These are phyloP conservation scores for Gymnosoma rotundatum DNA, from an alignment of 2,888 invertebrate genomes.

Conservation along the genomic window DNA sequence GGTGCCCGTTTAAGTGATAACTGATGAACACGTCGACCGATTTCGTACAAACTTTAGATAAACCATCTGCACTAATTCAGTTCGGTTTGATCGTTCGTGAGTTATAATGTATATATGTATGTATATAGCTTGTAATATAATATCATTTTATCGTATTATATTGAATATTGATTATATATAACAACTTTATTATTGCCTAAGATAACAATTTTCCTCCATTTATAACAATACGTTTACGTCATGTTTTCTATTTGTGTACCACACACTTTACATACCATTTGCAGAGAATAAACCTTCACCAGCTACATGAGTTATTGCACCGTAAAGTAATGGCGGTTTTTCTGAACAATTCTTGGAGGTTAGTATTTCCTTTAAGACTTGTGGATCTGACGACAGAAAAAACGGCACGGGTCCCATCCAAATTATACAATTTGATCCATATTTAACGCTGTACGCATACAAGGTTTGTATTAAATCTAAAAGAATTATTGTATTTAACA, in stretches of 20 bases:
- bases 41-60: too few relatives aligned
- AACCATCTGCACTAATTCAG: too few relatives aligned
- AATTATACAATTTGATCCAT: constrained; percentile 30
- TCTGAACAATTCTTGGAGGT: constrained; percentile 28
- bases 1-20: too few relatives aligned
- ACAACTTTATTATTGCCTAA: too few relatives aligned
- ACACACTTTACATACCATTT: neutral
- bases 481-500: neutral
- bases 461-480: neutral
- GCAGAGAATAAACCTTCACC: constrained; percentile 19
- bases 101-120: too few relatives aligned
- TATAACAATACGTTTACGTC: too few relatives aligned
- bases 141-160: too few relatives aligned
- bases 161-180: too few relatives aligned
- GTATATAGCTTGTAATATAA: too few relatives aligned
- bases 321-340: constrained; percentile 10
- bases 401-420: constrained; percentile 24
- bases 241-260: too few relatives aligned
- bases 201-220: neutral
- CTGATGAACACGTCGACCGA: too few relatives aligned
- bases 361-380: constrained; percentile 21
- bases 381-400: constrained; percentile 29
- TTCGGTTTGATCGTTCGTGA: too few relatives aligned
- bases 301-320: fast-evolving
- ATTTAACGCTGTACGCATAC: constrained; percentile 6